These are phyloP conservation scores for Lichenostomus cassidix DNA, from an alignment of 2,113 vertebrate genomes.

Conservation along the genomic window DNA sequence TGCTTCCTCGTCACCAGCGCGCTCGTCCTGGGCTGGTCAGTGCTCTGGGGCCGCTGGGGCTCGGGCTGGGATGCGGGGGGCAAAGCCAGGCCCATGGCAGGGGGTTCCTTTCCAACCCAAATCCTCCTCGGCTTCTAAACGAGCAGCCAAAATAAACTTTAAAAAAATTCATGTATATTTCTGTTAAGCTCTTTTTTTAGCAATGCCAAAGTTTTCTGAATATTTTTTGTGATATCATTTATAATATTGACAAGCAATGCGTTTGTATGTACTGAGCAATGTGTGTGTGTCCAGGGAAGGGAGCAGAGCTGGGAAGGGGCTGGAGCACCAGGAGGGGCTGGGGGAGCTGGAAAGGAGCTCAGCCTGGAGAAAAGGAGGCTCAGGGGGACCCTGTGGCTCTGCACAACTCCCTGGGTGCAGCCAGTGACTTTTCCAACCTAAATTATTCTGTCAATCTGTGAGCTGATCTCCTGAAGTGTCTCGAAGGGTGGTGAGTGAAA, in stretches of 20 bases:
- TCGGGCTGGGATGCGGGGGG: neutral
- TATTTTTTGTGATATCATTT: neutral
- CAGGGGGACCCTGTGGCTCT: neutral
- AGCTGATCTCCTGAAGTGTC: neutral
- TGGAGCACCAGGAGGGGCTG: fast-evolving
- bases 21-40: conserved; percentile 93
- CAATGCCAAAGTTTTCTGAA: too few relatives aligned
- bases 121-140: neutral
- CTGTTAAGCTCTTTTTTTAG: neutral
- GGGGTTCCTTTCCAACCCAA: neutral
- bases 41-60: neutral
- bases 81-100: neutral
- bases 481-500: neutral
- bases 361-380: neutral
- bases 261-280: neutral
- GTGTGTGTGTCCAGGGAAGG: neutral
- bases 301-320: neutral
- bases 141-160: neutral
- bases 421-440: neutral
- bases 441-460: neutral
- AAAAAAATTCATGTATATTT: neutral
- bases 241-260: neutral
- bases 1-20: conserved; percentile 92
- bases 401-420: neutral
- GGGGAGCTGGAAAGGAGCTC: neutral